A percentile compares a stretch with the other conserved stretches of the same genome.
Evolutionary conservation across 2,113 vertebrate species (phyloP).

Genomic region (Hucho hucho): DNA sequence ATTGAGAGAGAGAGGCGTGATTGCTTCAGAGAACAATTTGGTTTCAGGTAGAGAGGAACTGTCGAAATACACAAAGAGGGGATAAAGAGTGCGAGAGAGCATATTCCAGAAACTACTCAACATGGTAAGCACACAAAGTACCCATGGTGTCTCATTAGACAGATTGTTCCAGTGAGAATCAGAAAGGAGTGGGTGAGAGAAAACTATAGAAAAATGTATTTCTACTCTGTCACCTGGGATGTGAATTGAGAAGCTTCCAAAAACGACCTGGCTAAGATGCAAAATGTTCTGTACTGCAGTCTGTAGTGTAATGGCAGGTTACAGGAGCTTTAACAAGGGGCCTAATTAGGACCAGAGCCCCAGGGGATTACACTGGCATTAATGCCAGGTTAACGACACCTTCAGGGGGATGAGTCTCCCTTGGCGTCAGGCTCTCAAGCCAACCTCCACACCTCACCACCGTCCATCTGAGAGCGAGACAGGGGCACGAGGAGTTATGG

Average conservation of each 20-base stretch:
- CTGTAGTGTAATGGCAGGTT: conserved; percentile 32
- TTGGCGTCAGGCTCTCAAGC: conserved; percentile 62
- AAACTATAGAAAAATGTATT: no score
- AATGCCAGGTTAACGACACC: conserved; percentile 80
- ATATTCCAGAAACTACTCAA: background rate
- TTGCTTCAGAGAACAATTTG: background rate
- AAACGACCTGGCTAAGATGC: background rate
- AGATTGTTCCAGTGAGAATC: conserved; percentile 63
- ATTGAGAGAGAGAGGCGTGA: background rate
- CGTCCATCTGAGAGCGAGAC: conserved; percentile 69
- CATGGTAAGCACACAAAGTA: background rate
- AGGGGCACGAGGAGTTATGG: conserved; percentile 65
- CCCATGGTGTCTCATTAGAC: conserved; percentile 75
- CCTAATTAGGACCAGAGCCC: conserved; percentile 72
- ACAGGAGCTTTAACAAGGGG: conserved; percentile 68
- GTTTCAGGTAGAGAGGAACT: conserved; percentile 36
- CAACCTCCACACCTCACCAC: conserved; percentile 63
- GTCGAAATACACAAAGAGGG: background rate
- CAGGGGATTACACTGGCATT: conserved; percentile 58
- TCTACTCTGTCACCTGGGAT: background rate
- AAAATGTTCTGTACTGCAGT: background rate
- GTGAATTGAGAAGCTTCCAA: no score
- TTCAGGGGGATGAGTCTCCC: conserved; percentile 73
- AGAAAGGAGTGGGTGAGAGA: conserved; percentile 18
- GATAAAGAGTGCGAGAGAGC: background rate